Percentiles rank a stretch among this genome's conserved stretches.
Conservation (phyloP, 1,140 invertebrate species). For the Orius insidiosus region DNA sequence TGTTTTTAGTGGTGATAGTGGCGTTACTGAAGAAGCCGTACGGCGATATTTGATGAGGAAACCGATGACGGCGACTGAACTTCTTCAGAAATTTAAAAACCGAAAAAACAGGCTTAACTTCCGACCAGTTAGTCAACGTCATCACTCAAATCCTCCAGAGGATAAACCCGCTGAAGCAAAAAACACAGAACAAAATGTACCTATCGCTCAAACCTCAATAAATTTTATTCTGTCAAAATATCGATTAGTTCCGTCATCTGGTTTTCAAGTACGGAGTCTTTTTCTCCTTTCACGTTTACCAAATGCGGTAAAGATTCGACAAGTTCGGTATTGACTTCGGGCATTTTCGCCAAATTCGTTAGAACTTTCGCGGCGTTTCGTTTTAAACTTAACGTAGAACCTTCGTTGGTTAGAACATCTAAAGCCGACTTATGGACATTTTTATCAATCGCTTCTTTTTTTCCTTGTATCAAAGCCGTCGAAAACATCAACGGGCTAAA, state of each 20-base stretch:
- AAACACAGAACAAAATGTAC: slow-evolving; percentile 88
- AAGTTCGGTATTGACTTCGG: slow-evolving; percentile 7
- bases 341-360: slow-evolving; percentile 13
- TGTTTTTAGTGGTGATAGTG: slow-evolving; percentile 47
- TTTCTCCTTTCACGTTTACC: not conserved
- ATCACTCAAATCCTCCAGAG: slow-evolving; percentile 90
- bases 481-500: slow-evolving; percentile 4
- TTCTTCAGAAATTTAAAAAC: slow-evolving; percentile 87
- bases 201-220: slow-evolving; percentile 52
- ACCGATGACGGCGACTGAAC: slow-evolving; percentile 88
- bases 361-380: slow-evolving; percentile 8
- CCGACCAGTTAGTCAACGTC: slow-evolving; percentile 74
- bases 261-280: not conserved
- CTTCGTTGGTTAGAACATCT: not conserved
- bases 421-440: not conserved
- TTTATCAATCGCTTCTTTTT: slow-evolving; percentile 4
- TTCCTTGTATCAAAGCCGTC: slow-evolving; percentile 1
- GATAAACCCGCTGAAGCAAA: slow-evolving; percentile 85
- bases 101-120: slow-evolving; percentile 81
- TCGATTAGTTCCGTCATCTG: not conserved
- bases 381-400: not conserved
- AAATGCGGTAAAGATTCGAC: not conserved
- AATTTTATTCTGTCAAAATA: not conserved
- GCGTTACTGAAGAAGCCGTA: slow-evolving; percentile 86
- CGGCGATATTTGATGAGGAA: slow-evolving; percentile 82